These are phyloP conservation scores for Lissocephala sabroskyi DNA, from an alignment of 2,888 invertebrate species.

Conservation along the genomic window DNA sequence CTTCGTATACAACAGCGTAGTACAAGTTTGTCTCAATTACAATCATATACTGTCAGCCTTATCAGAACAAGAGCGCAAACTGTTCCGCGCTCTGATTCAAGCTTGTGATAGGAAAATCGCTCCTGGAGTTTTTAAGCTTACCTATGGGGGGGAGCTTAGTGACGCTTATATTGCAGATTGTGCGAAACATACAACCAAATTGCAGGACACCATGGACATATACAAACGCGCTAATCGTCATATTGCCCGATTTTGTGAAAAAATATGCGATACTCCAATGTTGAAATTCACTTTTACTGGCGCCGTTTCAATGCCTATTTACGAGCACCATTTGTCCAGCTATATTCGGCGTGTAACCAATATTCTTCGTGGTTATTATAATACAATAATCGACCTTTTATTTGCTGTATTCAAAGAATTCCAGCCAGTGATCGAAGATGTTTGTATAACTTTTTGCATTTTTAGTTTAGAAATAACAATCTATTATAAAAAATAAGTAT, in stretches of 20 bases:
- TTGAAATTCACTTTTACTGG: slow-evolving; percentile 77
- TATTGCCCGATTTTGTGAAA: slow-evolving; percentile 81
- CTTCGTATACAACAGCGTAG: slow-evolving; percentile 80
- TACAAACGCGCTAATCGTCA: slow-evolving; percentile 87
- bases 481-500: no score
- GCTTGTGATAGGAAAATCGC: slow-evolving; percentile 79
- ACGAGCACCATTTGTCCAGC: slow-evolving; percentile 74
- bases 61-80: slow-evolving; percentile 81
- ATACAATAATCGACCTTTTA: slow-evolving; percentile 79
- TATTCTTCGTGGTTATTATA: slow-evolving; percentile 76
- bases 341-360: slow-evolving; percentile 74
- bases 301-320: slow-evolving; percentile 76
- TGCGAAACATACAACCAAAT: slow-evolving; percentile 75
- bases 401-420: slow-evolving; percentile 83
- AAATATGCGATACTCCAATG: slow-evolving; percentile 80
- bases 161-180: slow-evolving; percentile 83
- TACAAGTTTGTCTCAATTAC: slow-evolving; percentile 82
- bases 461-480: no score
- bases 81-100: slow-evolving; percentile 83
- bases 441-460: no score
- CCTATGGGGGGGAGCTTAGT: slow-evolving; percentile 82
- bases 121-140: slow-evolving; percentile 81
- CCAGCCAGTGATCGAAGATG: slow-evolving; percentile 77
- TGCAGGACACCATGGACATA: slow-evolving; percentile 84
- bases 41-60: slow-evolving; percentile 85